Percentiles rank a stretch among this genome's conserved stretches.
phyloP scores from a whole-genome alignment of 2,113 vertebrate genomes.

The Castor canadensis region DNA sequence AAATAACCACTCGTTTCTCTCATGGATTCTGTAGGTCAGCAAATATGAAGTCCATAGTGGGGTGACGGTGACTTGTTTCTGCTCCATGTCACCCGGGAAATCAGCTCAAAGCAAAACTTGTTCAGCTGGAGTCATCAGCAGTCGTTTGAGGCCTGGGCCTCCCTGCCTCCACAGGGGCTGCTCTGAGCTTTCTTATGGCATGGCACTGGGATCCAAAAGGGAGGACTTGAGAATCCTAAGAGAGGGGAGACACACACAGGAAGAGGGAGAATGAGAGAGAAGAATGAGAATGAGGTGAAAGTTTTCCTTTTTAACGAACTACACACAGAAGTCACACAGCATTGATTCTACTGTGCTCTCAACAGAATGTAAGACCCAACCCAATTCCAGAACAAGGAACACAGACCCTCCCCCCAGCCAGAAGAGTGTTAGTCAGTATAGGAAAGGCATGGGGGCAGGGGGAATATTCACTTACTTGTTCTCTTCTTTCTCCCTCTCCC shows the following conservation, averaged over 20 bases:
- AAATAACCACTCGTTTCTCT: neutral
- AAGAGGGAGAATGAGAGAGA: too few species aligned
- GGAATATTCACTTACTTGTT: neutral
- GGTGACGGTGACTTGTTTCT: neutral
- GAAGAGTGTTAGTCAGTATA: neutral
- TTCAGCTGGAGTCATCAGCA: too few species aligned
- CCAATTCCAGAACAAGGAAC: too few species aligned
- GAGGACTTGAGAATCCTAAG: neutral
- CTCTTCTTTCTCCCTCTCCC: neutral
- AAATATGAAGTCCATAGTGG: neutral
- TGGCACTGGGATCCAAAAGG: neutral
- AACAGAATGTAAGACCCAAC: too few species aligned
- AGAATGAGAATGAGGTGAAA: neutral
- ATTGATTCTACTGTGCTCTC: accelerated
- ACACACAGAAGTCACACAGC: neutral
- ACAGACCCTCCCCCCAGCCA: neutral
- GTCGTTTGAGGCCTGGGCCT: neutral
- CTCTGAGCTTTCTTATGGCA: neutral
- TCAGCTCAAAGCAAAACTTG: too few species aligned
- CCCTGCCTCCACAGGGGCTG: neutral
- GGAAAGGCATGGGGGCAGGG: neutral
- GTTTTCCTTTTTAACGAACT: neutral
- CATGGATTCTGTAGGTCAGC: neutral
- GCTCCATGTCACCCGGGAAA: neutral
- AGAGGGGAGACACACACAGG: neutral